Conservation (phyloP, 1,140 invertebrate species). For the Euschistus heros region DNA sequence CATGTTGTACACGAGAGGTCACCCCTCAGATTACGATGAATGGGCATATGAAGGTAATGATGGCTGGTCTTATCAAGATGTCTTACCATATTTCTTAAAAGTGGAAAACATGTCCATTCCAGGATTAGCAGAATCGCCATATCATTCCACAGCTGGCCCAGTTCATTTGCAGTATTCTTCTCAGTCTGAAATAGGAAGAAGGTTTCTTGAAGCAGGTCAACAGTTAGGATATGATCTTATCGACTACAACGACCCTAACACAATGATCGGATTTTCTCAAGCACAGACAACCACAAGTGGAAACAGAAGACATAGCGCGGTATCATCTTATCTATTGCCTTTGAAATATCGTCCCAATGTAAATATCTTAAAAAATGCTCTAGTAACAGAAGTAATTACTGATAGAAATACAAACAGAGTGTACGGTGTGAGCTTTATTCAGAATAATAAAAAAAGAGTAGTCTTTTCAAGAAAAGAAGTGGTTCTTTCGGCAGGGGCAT, state of each 20-base stretch:
- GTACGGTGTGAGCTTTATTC: slow-evolving; percentile 43
- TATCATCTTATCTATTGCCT: slow-evolving; percentile 45
- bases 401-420: slow-evolving; percentile 42
- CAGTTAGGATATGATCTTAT: slow-evolving; percentile 42
- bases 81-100: slow-evolving; percentile 42
- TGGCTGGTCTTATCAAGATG: slow-evolving; percentile 49
- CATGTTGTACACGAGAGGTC: slow-evolving; percentile 67
- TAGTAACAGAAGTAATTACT: slow-evolving; percentile 44
- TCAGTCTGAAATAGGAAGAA: slow-evolving; percentile 40
- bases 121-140: slow-evolving; percentile 37
- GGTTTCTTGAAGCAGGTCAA: slow-evolving; percentile 39
- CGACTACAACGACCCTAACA: slow-evolving; percentile 41
- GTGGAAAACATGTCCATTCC: slow-evolving; percentile 31
- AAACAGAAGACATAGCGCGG: slow-evolving; percentile 44
- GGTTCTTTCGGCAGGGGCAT: slow-evolving; percentile 26
- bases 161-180: slow-evolving; percentile 44
- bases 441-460: slow-evolving; percentile 28
- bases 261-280: slow-evolving; percentile 37
- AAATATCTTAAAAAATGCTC: slow-evolving; percentile 41
- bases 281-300: slow-evolving; percentile 34
- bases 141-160: slow-evolving; percentile 53
- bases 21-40: slow-evolving; percentile 48
- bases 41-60: slow-evolving; percentile 47
- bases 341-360: slow-evolving; percentile 43
- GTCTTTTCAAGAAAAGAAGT: slow-evolving; percentile 26